Percentiles rank a stretch among this genome's conserved stretches.
Evolutionary conservation across 2,888 invertebrate genomes (phyloP).

Genomic region (Melipona bicolor): DNA sequence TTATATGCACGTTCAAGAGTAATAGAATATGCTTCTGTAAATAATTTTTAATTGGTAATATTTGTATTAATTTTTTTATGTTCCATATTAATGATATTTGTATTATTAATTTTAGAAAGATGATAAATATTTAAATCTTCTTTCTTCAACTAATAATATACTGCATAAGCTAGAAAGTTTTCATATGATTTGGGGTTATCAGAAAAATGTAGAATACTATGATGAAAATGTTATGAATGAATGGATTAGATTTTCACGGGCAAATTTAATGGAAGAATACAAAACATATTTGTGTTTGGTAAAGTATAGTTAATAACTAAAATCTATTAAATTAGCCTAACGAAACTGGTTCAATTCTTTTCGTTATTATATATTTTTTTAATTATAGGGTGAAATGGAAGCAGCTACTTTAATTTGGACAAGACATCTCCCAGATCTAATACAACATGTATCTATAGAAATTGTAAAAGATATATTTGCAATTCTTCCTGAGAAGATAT

Average conservation of each 20-base stretch:
- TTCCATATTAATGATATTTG: conserved; percentile 8
- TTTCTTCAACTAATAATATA: conserved; percentile 68
- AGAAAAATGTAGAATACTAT: conserved; percentile 61
- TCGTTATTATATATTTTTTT: too few species aligned
- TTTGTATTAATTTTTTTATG: background rate
- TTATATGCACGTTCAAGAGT: conserved; percentile 80
- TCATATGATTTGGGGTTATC: conserved; percentile 74
- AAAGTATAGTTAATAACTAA: conserved; percentile 55
- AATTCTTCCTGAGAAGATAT: conserved; percentile 70
- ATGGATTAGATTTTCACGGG: conserved; percentile 84
- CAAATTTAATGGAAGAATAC: conserved; percentile 83
- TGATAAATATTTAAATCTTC: conserved; percentile 52
- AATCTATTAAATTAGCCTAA: background rate
- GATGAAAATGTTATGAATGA: conserved; percentile 75
- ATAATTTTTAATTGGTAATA: conserved; percentile 3
- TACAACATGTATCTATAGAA: conserved; percentile 69
- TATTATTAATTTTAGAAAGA: conserved; percentile 50
- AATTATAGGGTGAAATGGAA: conserved; percentile 75
- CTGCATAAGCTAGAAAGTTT: conserved; percentile 84
- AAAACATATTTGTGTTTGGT: conserved; percentile 82
- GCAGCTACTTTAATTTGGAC: conserved; percentile 81
- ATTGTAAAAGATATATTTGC: conserved; percentile 72
- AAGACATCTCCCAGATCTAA: conserved; percentile 77
- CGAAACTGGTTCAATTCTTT: conserved; percentile 10
- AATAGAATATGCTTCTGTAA: conserved; percentile 67